These are phyloP conservation scores for Smittia sp. DNA, from an alignment of 2,888 invertebrate genomes.

Conservation along the genomic window DNA sequence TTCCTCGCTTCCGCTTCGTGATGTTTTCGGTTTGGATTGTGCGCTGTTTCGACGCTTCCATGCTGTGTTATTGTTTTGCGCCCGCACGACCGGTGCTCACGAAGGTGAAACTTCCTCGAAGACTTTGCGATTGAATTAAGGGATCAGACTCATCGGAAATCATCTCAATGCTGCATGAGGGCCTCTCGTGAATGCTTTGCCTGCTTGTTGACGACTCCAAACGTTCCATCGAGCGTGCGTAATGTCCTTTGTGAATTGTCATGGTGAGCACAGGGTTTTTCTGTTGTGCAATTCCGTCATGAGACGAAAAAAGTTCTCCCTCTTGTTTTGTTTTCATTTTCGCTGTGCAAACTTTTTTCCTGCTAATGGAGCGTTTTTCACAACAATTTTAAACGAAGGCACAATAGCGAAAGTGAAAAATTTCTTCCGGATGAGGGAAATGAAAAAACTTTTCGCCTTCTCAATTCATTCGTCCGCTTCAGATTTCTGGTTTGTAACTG, in stretches of 20 bases:
- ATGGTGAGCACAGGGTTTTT: not conserved
- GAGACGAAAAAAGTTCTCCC: not conserved
- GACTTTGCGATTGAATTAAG: not conserved
- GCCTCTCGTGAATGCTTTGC: not conserved
- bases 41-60: not conserved
- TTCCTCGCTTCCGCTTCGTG: conserved; percentile 5
- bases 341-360: conserved; percentile 3
- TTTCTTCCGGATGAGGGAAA: not conserved
- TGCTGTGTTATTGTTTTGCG: conserved; percentile 28
- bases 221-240: conserved; percentile 1
- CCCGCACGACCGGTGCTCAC: not conserved
- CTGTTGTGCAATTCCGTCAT: not conserved
- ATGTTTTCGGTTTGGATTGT: conserved; percentile 31
- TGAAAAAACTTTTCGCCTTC: not conserved
- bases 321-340: conserved; percentile 11
- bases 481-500: not conserved
- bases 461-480: not conserved
- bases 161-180: not conserved
- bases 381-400: not conserved
- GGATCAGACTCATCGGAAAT: not conserved
- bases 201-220: not conserved
- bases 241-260: conserved; percentile 4
- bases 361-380: conserved; percentile 2
- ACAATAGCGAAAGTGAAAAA: conserved; percentile 19
- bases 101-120: conserved; percentile 4